phyloP scores from a whole-genome alignment of 2,797 vertebrate genomes.

The Mionectes olivaceus region DNA sequence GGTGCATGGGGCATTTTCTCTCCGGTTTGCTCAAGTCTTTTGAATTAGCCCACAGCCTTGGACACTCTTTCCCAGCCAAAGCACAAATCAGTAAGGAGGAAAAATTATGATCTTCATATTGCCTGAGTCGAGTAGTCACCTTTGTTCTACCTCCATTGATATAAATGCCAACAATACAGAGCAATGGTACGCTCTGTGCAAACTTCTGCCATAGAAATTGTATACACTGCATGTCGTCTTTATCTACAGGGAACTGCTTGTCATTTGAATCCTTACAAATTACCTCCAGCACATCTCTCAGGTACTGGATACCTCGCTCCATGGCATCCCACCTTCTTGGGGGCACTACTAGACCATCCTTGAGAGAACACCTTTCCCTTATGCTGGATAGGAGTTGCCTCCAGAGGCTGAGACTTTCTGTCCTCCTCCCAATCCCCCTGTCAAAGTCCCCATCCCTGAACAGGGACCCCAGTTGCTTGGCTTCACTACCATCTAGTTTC shows the following conservation, averaged over 20 bases:
- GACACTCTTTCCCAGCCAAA: rapidly evolving
- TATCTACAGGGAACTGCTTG: background rate
- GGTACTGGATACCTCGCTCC: background rate
- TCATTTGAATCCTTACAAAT: background rate
- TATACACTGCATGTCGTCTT: background rate
- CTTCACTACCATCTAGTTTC: background rate
- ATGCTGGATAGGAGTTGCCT: background rate
- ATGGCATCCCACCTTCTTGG: background rate
- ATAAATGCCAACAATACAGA: background rate
- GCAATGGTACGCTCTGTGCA: background rate
- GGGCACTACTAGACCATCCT: background rate
- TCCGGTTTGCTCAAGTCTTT: background rate
- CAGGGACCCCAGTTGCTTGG: background rate
- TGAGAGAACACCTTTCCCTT: background rate
- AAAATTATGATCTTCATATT: background rate
- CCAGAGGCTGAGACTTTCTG: background rate
- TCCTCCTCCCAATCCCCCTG: background rate
- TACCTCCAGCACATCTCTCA: background rate
- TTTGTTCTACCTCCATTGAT: background rate
- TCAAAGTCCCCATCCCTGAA: background rate
- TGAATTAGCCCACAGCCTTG: background rate
- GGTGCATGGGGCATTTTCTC: background rate
- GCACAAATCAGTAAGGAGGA: background rate
- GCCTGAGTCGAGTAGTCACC: background rate
- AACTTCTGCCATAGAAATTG: background rate